Evolutionary conservation across 2,113 vertebrate species (phyloP).

Genomic region (Pitta sordida): DNA sequence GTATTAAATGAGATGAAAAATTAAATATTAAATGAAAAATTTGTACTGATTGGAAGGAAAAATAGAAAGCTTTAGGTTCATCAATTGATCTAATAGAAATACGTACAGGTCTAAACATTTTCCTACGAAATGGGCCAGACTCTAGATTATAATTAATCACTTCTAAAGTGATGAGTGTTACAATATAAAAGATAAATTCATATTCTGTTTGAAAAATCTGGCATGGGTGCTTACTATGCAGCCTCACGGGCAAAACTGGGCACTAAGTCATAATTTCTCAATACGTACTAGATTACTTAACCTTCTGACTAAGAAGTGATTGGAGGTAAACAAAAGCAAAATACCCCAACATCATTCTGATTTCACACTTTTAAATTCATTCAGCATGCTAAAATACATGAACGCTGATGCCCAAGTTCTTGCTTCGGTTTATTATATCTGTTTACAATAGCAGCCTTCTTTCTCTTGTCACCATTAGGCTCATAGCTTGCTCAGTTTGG

Average conservation of each 20-base stretch:
- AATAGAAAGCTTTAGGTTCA: not conserved
- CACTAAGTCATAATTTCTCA: not conserved
- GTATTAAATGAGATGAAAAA: too few relatives aligned
- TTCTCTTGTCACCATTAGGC: slow-evolving; percentile 4
- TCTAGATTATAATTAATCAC: not conserved
- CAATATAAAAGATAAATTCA: not conserved
- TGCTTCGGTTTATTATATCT: slow-evolving; percentile 52
- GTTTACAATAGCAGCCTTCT: slow-evolving; percentile 16
- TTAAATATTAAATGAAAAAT: too few relatives aligned
- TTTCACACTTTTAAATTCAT: not conserved
- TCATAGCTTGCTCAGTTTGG: not conserved
- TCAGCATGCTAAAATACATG: not conserved
- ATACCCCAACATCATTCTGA: not conserved
- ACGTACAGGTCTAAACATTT: not conserved
- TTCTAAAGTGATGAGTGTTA: not conserved
- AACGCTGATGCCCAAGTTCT: slow-evolving; percentile 1
- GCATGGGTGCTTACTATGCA: not conserved
- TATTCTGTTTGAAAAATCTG: not conserved
- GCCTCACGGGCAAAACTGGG: not conserved
- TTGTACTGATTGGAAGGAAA: not conserved
- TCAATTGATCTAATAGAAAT: not conserved
- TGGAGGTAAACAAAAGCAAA: not conserved
- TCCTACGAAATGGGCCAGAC: not conserved
- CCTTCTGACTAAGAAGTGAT: not conserved
- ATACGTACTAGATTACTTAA: not conserved